Evolutionary conservation across 2,888 invertebrate genomes (phyloP).

Genomic region (Xylocampa areola): DNA sequence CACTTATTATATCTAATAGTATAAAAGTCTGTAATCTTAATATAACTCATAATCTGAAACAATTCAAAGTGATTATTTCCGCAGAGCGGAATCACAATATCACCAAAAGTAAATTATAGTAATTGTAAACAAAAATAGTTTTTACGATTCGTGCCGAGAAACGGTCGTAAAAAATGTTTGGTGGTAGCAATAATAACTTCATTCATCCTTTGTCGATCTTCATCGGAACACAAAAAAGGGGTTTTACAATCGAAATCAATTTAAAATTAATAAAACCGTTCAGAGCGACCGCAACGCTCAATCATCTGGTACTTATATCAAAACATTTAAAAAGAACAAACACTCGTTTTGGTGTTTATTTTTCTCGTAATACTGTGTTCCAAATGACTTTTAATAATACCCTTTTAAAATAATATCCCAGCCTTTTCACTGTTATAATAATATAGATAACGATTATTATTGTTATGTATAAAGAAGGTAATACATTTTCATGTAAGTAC

Average conservation of each 20-base stretch:
- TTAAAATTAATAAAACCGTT: slow-evolving; percentile 71
- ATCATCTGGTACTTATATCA: slow-evolving; percentile 65
- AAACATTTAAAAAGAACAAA: slow-evolving; percentile 68
- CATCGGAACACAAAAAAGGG: slow-evolving; percentile 57
- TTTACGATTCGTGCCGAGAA: slow-evolving; percentile 50
- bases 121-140: slow-evolving; percentile 56
- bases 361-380: slow-evolving; percentile 65
- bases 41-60: no score
- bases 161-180: slow-evolving; percentile 50
- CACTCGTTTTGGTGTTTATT: slow-evolving; percentile 68
- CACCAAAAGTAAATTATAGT: slow-evolving; percentile 40
- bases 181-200: slow-evolving; percentile 67
- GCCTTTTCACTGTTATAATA: slow-evolving; percentile 69
- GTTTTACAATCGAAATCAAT: slow-evolving; percentile 68
- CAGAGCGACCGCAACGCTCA: slow-evolving; percentile 66
- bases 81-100: slow-evolving; percentile 33
- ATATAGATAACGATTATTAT: slow-evolving; percentile 51
- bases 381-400: slow-evolving; percentile 74
- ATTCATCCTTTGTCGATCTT: slow-evolving; percentile 63
- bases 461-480: slow-evolving; percentile 40
- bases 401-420: slow-evolving; percentile 63
- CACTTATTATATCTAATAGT: no score
- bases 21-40: no score
- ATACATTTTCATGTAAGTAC: slow-evolving; percentile 37
- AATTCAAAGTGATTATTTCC: slow-evolving; percentile 6